Evolutionary conservation across 2,113 vertebrate genomes (phyloP).

Genomic region (Tetrax tetrax): DNA sequence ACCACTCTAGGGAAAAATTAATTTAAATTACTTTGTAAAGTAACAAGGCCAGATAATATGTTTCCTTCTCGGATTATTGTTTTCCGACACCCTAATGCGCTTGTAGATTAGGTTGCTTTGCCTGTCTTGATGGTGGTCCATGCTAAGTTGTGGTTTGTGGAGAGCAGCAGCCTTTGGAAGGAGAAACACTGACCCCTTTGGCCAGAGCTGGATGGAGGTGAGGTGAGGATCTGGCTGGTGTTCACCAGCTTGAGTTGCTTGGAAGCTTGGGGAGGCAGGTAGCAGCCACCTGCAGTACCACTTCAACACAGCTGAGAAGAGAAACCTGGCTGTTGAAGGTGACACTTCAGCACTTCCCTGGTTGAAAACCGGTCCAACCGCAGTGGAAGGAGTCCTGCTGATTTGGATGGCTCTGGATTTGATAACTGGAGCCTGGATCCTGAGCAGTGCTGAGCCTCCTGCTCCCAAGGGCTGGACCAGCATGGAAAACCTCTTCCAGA

Average conservation of each 20-base stretch:
- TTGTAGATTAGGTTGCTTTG: slow-evolving; percentile 73
- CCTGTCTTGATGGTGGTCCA: slow-evolving; percentile 35
- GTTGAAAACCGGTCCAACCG: not conserved
- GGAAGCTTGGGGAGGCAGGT: not conserved
- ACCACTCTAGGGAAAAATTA: slow-evolving; percentile 81
- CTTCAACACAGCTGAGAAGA: not conserved
- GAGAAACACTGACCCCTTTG: not conserved
- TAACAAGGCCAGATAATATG: slow-evolving; percentile 72
- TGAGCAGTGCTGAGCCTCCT: rapidly evolving
- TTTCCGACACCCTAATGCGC: slow-evolving; percentile 64
- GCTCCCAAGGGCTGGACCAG: not conserved
- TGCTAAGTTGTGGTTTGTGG: slow-evolving; percentile 43
- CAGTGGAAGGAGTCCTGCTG: not conserved
- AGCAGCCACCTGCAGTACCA: not conserved
- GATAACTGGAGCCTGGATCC: not conserved
- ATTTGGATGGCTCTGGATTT: not conserved
- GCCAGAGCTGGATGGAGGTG: not conserved
- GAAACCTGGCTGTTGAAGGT: not conserved
- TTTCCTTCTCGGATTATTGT: slow-evolving; percentile 74
- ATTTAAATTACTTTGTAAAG: slow-evolving; percentile 74
- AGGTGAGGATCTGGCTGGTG: not conserved
- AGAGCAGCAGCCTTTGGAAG: not conserved
- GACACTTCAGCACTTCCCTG: not conserved
- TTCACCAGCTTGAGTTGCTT: not conserved
- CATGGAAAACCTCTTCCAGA: not conserved